Evolutionary conservation across 2,113 vertebrate genomes (phyloP).

Genomic region (Pyrgilauda ruficollis): DNA sequence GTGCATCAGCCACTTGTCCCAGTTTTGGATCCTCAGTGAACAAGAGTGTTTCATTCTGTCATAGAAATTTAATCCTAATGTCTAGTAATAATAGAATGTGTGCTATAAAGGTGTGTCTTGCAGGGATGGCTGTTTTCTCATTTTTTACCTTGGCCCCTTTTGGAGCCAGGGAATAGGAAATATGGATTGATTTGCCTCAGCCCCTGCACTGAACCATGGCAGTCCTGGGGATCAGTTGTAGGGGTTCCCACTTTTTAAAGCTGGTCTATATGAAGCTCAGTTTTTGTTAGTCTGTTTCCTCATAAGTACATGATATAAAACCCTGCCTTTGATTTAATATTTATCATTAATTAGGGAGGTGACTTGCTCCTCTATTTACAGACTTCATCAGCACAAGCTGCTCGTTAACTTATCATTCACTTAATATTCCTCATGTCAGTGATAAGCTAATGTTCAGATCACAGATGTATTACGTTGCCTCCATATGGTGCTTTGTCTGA

Average conservation of each 20-base stretch:
- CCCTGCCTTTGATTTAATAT: slow-evolving; percentile 34
- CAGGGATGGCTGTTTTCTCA: not conserved
- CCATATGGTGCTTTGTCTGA: slow-evolving; percentile 64
- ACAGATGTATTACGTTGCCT: slow-evolving; percentile 50
- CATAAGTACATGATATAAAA: not conserved
- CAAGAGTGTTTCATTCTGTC: not conserved
- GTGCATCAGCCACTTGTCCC: not conserved
- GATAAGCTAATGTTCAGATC: slow-evolving; percentile 15
- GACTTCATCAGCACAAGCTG: slow-evolving; percentile 44
- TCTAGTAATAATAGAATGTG: not conserved
- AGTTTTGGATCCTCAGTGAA: not conserved
- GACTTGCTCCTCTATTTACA: slow-evolving; percentile 51
- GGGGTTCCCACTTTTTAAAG: not conserved
- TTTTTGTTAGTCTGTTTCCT: not conserved
- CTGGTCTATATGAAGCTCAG: not conserved
- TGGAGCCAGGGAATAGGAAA: not conserved
- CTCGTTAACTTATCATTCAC: slow-evolving; percentile 35
- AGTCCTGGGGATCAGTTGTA: not conserved
- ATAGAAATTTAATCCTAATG: not conserved
- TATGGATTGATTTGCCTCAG: not conserved
- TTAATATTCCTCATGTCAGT: slow-evolving; percentile 23
- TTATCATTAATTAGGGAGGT: slow-evolving; percentile 53
- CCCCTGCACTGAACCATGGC: fast-evolving
- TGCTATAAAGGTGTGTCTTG: not conserved
- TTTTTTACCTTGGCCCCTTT: not conserved